These are phyloP conservation scores for Gadopsis bispinosus DNA, from an alignment of 2,797 vertebrate genomes.

Conservation along the genomic window DNA sequence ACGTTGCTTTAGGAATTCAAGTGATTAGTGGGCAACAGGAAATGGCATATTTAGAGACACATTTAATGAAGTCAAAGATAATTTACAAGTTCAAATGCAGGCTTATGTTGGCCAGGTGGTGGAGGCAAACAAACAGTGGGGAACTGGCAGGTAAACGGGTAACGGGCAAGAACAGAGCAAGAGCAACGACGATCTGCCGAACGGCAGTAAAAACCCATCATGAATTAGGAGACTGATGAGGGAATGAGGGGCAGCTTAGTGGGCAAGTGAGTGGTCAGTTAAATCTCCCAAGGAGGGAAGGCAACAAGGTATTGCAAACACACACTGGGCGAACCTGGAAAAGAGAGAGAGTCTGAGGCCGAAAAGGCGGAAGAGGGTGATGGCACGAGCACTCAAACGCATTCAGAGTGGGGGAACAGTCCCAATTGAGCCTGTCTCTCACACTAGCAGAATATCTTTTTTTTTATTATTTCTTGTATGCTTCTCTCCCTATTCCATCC, in stretches of 20 bases:
- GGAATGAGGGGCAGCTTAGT: slow-evolving; percentile 51
- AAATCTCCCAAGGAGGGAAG: slow-evolving; percentile 41
- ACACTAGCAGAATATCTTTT: slow-evolving; percentile 34
- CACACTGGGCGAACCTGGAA: neutral
- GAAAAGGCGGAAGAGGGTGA: slow-evolving; percentile 7
- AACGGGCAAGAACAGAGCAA: slow-evolving; percentile 44
- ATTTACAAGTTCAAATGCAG: slow-evolving; percentile 40
- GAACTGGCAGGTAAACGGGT: slow-evolving; percentile 60
- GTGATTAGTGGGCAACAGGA: slow-evolving; percentile 19
- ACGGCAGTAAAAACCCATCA: slow-evolving; percentile 57
- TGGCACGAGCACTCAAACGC: neutral
- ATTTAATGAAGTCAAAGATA: slow-evolving; percentile 18
- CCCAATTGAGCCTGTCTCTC: slow-evolving; percentile 34
- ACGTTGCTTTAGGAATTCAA: neutral
- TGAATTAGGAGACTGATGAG: slow-evolving; percentile 63
- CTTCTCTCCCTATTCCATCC: slow-evolving; percentile 46
- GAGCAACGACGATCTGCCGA: slow-evolving; percentile 35
- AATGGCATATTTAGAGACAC: slow-evolving; percentile 17
- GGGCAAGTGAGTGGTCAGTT: slow-evolving; percentile 48
- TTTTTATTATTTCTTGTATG: slow-evolving; percentile 48
- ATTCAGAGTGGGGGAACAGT: slow-evolving; percentile 23
- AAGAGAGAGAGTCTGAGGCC: slow-evolving; percentile 8
- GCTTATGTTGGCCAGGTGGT: slow-evolving; percentile 50
- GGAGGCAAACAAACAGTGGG: slow-evolving; percentile 41
- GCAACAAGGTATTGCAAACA: slow-evolving; percentile 12